phyloP scores from a whole-genome alignment of 2,888 invertebrate genomes.

The Liposcelis brunnea region DNA sequence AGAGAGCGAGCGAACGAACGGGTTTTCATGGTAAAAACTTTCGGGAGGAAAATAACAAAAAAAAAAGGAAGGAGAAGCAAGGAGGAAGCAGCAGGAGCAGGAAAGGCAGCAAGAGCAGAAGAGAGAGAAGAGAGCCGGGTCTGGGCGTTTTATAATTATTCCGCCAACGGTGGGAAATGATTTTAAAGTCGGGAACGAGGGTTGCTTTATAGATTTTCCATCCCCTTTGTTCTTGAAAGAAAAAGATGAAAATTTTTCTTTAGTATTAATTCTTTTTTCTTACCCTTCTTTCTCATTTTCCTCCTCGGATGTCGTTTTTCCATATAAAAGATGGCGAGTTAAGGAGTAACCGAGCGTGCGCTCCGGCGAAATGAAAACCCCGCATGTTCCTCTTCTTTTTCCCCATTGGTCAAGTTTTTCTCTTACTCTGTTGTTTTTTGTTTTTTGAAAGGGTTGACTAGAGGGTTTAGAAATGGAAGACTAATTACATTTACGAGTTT shows the following conservation, averaged over 20 bases:
- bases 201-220: constrained; percentile 4
- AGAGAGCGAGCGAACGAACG: no score
- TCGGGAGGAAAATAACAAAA: no score
- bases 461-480: constrained; percentile 6
- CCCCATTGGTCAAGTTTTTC: constrained; percentile 4
- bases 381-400: background rate
- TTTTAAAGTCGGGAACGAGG: no score
- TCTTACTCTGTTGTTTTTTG: background rate
- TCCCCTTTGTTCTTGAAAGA: constrained; percentile 1
- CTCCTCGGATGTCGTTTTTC: background rate
- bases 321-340: background rate
- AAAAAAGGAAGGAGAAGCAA: no score
- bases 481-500: constrained; percentile 7
- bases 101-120: no score
- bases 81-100: no score
- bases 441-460: constrained; percentile 3
- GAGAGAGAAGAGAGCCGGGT: no score
- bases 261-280: background rate
- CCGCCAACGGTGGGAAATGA: no score
- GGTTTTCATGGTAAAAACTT: no score
- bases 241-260: constrained; percentile 6
- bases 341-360: background rate
- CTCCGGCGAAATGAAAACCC: background rate
- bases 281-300: background rate
- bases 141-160: no score